These are phyloP conservation scores for Ashinkailepas kermadecensis DNA, from an alignment of 2,888 invertebrate genomes.

Conservation along the genomic window DNA sequence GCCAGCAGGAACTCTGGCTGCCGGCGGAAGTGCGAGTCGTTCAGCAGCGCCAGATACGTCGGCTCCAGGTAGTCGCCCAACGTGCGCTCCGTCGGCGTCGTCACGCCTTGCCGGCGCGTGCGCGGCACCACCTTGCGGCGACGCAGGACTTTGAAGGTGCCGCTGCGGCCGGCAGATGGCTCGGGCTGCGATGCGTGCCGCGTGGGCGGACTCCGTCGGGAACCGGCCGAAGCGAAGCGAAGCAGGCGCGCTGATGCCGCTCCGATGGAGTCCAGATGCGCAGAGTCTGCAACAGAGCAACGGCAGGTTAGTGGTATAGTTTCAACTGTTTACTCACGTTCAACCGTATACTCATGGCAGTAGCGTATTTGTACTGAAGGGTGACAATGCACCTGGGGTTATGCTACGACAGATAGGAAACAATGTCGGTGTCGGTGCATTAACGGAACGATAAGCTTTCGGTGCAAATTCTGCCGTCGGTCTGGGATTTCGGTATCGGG, in stretches of 20 bases:
- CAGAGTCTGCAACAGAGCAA: background rate
- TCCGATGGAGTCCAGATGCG: background rate
- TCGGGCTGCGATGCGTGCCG: background rate
- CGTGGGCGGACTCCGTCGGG: background rate
- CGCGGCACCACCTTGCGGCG: background rate
- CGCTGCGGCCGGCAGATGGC: background rate
- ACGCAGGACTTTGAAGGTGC: background rate
- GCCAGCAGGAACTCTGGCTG: constrained; percentile 9
- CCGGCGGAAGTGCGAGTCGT: background rate
- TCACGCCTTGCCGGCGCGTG: too few species aligned
- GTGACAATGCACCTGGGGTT: too few species aligned
- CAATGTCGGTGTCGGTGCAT: too few species aligned
- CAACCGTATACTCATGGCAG: too few species aligned
- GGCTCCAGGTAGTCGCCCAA: background rate
- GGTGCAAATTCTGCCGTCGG: too few species aligned
- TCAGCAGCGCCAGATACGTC: background rate
- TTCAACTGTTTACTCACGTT: too few species aligned
- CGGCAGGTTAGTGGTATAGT: background rate
- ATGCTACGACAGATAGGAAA: too few species aligned
- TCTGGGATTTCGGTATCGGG: too few species aligned
- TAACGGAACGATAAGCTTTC: too few species aligned
- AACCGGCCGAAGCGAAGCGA: background rate
- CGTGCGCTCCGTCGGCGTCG: background rate
- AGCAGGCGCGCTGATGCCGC: background rate
- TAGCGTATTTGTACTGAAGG: too few species aligned